Evolutionary conservation across 1,140 invertebrate genomes (phyloP).

Genomic region (Drosophila mayri): DNA sequence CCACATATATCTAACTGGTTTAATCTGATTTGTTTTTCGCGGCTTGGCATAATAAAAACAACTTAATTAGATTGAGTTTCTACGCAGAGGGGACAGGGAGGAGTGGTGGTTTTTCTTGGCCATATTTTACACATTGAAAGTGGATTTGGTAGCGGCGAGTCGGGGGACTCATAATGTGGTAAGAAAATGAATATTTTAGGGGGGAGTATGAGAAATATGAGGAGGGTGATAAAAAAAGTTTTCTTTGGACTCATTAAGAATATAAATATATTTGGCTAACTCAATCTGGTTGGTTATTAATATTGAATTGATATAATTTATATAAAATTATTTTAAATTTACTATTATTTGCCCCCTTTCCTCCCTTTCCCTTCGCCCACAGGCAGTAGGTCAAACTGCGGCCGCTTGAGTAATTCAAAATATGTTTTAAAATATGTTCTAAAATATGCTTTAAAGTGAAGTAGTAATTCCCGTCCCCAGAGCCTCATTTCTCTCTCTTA

Average conservation of each 20-base stretch:
- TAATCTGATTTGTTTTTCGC: slow-evolving; percentile 75
- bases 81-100: slow-evolving; percentile 13
- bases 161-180: slow-evolving; percentile 43
- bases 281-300: too few relatives aligned
- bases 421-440: too few relatives aligned
- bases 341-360: too few relatives aligned
- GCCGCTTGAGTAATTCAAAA: too few relatives aligned
- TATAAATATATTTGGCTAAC: background rate
- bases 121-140: slow-evolving; percentile 68
- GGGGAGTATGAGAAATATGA: slow-evolving; percentile 13
- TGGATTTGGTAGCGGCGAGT: slow-evolving; percentile 21
- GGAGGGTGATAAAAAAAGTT: background rate
- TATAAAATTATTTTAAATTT: too few relatives aligned
- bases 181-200: slow-evolving; percentile 49
- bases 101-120: slow-evolving; percentile 13
- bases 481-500: background rate
- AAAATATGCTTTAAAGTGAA: too few relatives aligned
- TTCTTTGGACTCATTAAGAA: background rate
- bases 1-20: slow-evolving; percentile 44
- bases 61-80: slow-evolving; percentile 78
- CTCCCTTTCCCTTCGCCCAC: too few relatives aligned
- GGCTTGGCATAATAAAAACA: slow-evolving; percentile 69
- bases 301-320: too few relatives aligned
- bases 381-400: too few relatives aligned
- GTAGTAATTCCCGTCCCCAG: too few relatives aligned